These are phyloP conservation scores for Syrphus vitripennis DNA, from an alignment of 2,888 invertebrate genomes.

Conservation along the genomic window DNA sequence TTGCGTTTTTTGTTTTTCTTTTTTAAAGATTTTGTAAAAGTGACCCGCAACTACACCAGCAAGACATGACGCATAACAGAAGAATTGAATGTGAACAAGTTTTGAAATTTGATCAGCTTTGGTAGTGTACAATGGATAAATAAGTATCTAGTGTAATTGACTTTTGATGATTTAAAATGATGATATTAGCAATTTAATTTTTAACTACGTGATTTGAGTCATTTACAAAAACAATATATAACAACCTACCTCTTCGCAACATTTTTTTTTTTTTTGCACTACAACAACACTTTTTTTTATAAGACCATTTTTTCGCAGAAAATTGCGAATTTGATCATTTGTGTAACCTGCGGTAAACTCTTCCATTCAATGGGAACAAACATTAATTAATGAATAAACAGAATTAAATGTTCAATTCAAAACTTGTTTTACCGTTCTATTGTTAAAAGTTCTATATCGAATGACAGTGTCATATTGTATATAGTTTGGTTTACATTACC, in stretches of 20 bases:
- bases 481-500: conserved; percentile 26
- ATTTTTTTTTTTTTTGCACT: neutral
- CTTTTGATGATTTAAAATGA: conserved; percentile 3
- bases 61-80: neutral
- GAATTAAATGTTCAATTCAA: conserved; percentile 9
- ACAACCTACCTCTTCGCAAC: neutral
- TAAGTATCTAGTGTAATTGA: neutral
- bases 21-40: neutral
- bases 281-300: too few relatives aligned
- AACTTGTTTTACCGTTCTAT: neutral
- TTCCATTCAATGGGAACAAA: conserved; percentile 28
- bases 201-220: conserved; percentile 40
- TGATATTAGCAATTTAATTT: conserved; percentile 25
- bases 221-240: neutral
- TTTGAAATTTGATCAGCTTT: conserved; percentile 9
- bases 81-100: neutral
- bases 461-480: conserved; percentile 13
- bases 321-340: conserved; percentile 43
- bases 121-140: neutral
- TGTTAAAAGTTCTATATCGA: conserved; percentile 19
- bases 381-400: conserved; percentile 20
- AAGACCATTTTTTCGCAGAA: conserved; percentile 6
- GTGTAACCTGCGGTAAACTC: neutral
- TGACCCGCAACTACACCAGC: neutral
- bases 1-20: neutral